These are phyloP conservation scores for Thera britannica DNA, from an alignment of 2,888 invertebrate genomes.

Conservation along the genomic window DNA sequence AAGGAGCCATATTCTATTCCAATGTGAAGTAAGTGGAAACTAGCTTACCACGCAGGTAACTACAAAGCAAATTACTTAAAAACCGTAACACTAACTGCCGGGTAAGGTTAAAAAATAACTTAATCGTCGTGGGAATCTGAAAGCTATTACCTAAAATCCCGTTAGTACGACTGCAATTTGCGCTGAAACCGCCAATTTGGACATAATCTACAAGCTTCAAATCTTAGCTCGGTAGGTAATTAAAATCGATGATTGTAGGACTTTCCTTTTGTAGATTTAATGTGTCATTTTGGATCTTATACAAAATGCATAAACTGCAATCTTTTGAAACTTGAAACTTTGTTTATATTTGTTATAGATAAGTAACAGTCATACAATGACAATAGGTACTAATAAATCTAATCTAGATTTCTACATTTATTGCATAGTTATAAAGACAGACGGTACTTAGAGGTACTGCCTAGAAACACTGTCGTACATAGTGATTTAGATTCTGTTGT, in stretches of 20 bases:
- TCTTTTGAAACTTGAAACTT: no score
- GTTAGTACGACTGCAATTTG: slow-evolving; percentile 21
- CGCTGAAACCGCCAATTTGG: slow-evolving; percentile 18
- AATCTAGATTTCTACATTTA: no score
- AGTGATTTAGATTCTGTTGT: no score
- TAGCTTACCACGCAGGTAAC: no score
- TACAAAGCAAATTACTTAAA: neutral
- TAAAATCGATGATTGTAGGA: neutral
- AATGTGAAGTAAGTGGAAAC: neutral
- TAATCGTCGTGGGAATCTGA: slow-evolving; percentile 35
- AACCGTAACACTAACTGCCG: slow-evolving; percentile 17
- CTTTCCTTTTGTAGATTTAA: neutral
- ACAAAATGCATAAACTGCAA: neutral
- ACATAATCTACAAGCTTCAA: neutral
- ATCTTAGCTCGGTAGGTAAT: neutral
- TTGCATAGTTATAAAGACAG: no score
- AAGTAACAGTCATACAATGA: no score
- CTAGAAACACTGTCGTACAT: no score
- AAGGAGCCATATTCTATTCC: neutral
- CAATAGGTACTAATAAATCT: no score
- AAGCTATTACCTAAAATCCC: slow-evolving; percentile 27
- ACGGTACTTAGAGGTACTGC: no score
- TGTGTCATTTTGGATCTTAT: neutral
- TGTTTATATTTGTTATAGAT: no score
- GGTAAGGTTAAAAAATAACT: slow-evolving; percentile 28